Conservation (phyloP, 2,113 vertebrate species). For the Psittacus erithacus region DNA sequence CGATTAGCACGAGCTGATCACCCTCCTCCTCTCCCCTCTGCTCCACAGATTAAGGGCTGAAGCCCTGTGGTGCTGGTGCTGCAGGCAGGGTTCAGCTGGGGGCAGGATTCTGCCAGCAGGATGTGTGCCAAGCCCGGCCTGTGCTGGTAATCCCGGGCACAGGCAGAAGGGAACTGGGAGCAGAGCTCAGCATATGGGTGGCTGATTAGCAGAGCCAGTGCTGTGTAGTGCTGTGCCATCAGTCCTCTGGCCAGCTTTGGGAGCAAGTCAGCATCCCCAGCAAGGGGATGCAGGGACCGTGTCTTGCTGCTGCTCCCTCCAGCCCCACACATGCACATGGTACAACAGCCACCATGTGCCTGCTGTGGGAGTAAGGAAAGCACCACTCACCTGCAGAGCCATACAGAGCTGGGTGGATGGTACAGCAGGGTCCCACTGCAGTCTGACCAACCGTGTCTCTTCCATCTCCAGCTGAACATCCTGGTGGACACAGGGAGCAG, state of each 20-base stretch:
- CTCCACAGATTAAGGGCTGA: neutral
- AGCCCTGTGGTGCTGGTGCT: neutral
- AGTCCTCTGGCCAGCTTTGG: neutral
- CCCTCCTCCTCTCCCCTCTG: neutral
- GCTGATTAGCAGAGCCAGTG: neutral
- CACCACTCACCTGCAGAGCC: fast-evolving
- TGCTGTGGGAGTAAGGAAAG: neutral
- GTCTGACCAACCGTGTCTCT: neutral
- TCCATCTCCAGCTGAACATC: slow-evolving; percentile 88
- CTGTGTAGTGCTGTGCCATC: fast-evolving
- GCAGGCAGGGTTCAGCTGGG: neutral
- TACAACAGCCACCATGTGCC: fast-evolving
- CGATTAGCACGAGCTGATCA: neutral
- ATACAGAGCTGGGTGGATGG: fast-evolving
- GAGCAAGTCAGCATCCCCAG: neutral
- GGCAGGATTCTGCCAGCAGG: neutral
- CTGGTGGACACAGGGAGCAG: slow-evolving; percentile 98
- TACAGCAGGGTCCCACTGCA: neutral
- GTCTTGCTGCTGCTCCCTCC: neutral
- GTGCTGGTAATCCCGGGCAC: neutral
- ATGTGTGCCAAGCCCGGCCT: neutral
- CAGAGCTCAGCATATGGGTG: neutral
- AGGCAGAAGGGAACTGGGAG: neutral
- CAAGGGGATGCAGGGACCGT: neutral
- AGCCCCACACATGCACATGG: neutral